These are phyloP conservation scores for Pterostichus niger DNA, from an alignment of 2,888 invertebrate genomes.

Conservation along the genomic window DNA sequence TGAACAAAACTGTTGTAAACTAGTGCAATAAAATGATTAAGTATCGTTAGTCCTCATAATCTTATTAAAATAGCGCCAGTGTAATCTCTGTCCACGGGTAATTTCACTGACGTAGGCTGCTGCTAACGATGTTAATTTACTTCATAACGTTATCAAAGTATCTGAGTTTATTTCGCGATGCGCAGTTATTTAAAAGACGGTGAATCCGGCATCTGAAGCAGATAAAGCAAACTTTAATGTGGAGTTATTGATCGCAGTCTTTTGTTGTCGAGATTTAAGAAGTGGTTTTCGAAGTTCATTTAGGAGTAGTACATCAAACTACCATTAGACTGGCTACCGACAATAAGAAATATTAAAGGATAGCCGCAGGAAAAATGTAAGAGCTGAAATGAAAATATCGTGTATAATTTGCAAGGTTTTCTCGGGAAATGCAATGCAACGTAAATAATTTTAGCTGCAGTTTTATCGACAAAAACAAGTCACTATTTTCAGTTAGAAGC, in stretches of 20 bases:
- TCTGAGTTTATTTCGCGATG: conserved; percentile 46
- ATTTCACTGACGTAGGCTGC: neutral
- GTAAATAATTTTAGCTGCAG: no score
- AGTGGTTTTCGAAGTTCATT: conserved; percentile 64
- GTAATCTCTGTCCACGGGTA: conserved; percentile 6
- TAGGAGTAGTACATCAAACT: conserved; percentile 60
- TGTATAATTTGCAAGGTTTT: conserved; percentile 16
- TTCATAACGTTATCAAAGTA: conserved; percentile 51
- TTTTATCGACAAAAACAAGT: no score
- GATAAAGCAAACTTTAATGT: conserved; percentile 65
- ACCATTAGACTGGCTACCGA: conserved; percentile 47
- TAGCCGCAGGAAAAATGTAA: conserved; percentile 35
- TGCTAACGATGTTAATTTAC: conserved; percentile 45
- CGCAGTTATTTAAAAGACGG: conserved; percentile 61
- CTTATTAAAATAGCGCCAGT: conserved; percentile 19
- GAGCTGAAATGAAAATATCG: conserved; percentile 43
- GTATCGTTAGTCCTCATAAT: conserved; percentile 24
- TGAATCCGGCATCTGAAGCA: conserved; percentile 53
- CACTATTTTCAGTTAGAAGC: no score
- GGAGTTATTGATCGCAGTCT: conserved; percentile 62
- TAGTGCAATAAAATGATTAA: conserved; percentile 8
- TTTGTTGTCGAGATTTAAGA: conserved; percentile 62
- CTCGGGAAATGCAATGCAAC: neutral
- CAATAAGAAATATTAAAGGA: conserved; percentile 58
- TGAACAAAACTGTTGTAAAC: neutral